These are phyloP conservation scores for Gryllus bimaculatus DNA, from an alignment of 1,140 invertebrate genomes.

Conservation along the genomic window DNA sequence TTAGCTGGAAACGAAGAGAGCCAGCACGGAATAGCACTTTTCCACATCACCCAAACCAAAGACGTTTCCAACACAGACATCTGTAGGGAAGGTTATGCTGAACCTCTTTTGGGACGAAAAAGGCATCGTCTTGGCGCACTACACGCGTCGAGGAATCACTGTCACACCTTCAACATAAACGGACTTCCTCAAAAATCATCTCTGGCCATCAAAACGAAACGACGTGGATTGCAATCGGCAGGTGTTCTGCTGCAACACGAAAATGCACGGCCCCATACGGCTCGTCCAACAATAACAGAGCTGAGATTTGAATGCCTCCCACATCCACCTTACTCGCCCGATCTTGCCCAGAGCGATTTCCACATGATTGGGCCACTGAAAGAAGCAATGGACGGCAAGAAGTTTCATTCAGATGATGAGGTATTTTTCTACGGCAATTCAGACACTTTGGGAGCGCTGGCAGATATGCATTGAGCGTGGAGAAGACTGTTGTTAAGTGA, in stretches of 20 bases:
- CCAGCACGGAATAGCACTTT: constrained; percentile 11
- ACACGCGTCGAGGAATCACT: constrained; percentile 8
- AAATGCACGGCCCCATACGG: too few relatives aligned
- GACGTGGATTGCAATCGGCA: too few relatives aligned
- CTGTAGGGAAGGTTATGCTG: constrained; percentile 5
- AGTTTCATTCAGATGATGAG: constrained; percentile 12
- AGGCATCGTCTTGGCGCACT: constrained; percentile 12
- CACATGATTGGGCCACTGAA: background rate
- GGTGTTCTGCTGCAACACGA: too few relatives aligned
- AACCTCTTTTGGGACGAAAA: background rate
- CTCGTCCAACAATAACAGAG: background rate
- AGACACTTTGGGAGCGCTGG: too few relatives aligned
- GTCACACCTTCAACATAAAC: constrained; percentile 13
- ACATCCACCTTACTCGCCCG: too few relatives aligned
- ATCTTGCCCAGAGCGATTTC: constrained; percentile 11
- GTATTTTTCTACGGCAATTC: too few relatives aligned
- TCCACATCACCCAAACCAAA: constrained; percentile 11
- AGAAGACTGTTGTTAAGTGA: too few relatives aligned
- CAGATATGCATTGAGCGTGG: too few relatives aligned
- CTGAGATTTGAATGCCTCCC: constrained; percentile 8
- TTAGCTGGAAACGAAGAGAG: constrained; percentile 17
- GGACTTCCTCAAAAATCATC: constrained; percentile 12
- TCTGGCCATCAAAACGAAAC: too few relatives aligned
- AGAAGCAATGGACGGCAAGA: too few relatives aligned
- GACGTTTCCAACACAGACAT: constrained; percentile 7